Conservation (phyloP, 2,113 vertebrate genomes). For the Todiramphus chloris region DNA sequence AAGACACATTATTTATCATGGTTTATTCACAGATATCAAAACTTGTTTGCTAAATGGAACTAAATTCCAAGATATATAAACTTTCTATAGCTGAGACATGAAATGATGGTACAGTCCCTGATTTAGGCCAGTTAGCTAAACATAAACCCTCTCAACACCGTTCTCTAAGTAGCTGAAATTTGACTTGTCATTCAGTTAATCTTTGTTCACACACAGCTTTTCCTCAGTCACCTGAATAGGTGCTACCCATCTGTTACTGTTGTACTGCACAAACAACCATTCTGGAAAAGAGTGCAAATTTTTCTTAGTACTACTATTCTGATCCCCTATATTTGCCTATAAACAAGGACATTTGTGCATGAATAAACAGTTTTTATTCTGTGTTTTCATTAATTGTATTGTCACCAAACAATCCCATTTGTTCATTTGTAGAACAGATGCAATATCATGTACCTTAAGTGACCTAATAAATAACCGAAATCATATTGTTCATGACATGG, state of each 20-base stretch:
- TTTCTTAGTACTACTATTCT: neutral
- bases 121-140: neutral
- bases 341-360: neutral
- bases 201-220: neutral
- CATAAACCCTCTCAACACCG: neutral
- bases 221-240: neutral
- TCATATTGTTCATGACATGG: neutral
- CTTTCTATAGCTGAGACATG: neutral
- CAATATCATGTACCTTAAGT: neutral
- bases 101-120: neutral
- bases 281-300: neutral
- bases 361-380: neutral
- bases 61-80: neutral
- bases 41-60: neutral
- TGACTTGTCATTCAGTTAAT: neutral
- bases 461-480: neutral
- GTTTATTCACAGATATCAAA: neutral
- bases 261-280: neutral
- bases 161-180: neutral
- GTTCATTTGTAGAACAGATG: neutral
- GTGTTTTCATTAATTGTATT: neutral
- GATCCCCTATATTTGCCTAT: neutral
- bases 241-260: neutral
- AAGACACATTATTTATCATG: neutral
- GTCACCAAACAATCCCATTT: neutral